Percentiles rank a stretch among this genome's conserved stretches.
Evolutionary conservation across 1,140 invertebrate genomes (phyloP).

Genomic region (Paraescarpia echinospica): DNA sequence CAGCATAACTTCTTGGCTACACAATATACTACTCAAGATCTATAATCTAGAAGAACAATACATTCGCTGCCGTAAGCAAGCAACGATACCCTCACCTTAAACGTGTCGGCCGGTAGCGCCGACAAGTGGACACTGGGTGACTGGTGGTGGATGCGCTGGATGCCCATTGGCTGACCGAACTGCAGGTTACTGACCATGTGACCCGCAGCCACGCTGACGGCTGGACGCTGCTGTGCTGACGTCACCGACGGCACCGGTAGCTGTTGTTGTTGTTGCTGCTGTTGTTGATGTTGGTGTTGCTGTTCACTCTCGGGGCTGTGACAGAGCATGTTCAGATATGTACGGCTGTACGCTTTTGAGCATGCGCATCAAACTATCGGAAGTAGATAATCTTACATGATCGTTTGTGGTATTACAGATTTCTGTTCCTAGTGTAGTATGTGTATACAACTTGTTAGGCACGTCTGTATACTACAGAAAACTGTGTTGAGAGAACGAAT

Average conservation of each 20-base stretch:
- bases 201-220: not conserved
- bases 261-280: not conserved
- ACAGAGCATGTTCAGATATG: not conserved
- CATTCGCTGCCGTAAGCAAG: not conserved
- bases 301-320: not conserved
- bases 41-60: not conserved
- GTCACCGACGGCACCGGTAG: not conserved
- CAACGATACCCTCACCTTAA: not conserved
- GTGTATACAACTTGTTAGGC: no score
- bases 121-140: not conserved
- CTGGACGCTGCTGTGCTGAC: not conserved
- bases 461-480: no score
- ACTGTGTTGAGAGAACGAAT: not conserved
- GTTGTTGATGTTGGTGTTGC: not conserved
- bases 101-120: not conserved
- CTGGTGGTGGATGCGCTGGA: not conserved
- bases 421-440: no score
- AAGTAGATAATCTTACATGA: no score
- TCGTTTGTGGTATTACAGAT: no score
- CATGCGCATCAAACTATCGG: not conserved
- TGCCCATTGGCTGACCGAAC: not conserved
- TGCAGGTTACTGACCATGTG: not conserved
- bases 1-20: no score
- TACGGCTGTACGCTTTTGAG: not conserved
- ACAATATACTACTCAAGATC: no score